Evolutionary conservation across 2,113 vertebrate species (phyloP).

Genomic region (Ptilonorhynchus violaceus): DNA sequence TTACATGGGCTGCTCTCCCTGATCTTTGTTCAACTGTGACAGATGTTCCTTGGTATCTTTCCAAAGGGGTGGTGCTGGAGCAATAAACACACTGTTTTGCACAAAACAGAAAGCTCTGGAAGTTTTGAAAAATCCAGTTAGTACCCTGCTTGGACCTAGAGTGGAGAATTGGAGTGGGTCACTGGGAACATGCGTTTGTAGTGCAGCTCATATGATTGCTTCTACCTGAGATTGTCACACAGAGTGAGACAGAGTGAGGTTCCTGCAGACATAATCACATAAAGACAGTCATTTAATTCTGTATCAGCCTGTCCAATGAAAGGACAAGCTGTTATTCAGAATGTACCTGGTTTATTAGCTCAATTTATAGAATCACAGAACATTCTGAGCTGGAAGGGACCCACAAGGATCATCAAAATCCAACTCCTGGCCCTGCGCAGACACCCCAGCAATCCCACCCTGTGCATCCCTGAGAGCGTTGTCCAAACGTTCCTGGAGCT

Average conservation of each 20-base stretch:
- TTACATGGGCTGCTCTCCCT: background rate
- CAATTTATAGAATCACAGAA: rapidly evolving
- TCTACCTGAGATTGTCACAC: background rate
- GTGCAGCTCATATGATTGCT: background rate
- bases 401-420: background rate
- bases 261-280: background rate
- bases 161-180: background rate
- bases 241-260: background rate
- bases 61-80: background rate
- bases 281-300: background rate
- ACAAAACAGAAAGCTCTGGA: background rate
- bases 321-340: background rate
- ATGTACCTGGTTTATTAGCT: background rate
- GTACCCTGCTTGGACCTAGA: background rate
- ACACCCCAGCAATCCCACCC: background rate
- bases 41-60: conserved; percentile 10
- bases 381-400: background rate
- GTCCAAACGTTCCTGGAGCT: background rate
- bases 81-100: background rate
- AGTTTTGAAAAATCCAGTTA: background rate
- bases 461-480: background rate
- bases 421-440: background rate
- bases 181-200: background rate
- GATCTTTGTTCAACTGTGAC: background rate
- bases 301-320: background rate